These are phyloP conservation scores for Astreopora myriophthalma DNA, from an alignment of 64 coral and sea anemone genomes.

Conservation along the genomic window DNA sequence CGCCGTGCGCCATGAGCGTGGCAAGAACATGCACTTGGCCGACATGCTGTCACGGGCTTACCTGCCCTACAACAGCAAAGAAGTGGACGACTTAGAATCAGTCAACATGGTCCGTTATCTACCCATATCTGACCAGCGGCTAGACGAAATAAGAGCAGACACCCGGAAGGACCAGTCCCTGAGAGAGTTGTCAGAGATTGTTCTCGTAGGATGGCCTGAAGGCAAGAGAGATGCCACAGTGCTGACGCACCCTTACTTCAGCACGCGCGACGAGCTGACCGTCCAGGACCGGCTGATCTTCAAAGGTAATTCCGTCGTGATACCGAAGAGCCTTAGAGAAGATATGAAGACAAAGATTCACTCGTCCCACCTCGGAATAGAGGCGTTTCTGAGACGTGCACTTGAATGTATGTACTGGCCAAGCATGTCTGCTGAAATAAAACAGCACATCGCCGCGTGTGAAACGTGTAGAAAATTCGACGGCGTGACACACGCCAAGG, in stretches of 20 bases:
- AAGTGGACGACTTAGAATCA: not conserved
- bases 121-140: not conserved
- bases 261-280: not conserved
- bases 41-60: constrained; percentile 18
- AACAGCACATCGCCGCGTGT: not conserved
- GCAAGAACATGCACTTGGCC: constrained; percentile 48
- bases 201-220: constrained; percentile 14
- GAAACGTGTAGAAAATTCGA: constrained; percentile 22
- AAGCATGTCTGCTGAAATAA: not conserved
- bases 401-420: constrained; percentile 35
- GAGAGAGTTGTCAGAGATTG: not conserved
- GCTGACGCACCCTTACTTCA: constrained; percentile 28
- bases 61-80: not conserved
- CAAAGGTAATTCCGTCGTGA: no score
- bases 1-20: not conserved
- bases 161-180: constrained; percentile 32
- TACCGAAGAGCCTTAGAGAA: no score
- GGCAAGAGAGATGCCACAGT: not conserved
- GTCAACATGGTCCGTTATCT: constrained; percentile 37
- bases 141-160: constrained; percentile 17
- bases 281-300: constrained; percentile 45
- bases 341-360: constrained; percentile 19
- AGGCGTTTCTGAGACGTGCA: not conserved
- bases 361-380: not conserved
- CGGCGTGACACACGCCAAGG: not conserved